These are phyloP conservation scores for Leptopterna dolabrata DNA, from an alignment of 2,888 invertebrate genomes.

Conservation along the genomic window DNA sequence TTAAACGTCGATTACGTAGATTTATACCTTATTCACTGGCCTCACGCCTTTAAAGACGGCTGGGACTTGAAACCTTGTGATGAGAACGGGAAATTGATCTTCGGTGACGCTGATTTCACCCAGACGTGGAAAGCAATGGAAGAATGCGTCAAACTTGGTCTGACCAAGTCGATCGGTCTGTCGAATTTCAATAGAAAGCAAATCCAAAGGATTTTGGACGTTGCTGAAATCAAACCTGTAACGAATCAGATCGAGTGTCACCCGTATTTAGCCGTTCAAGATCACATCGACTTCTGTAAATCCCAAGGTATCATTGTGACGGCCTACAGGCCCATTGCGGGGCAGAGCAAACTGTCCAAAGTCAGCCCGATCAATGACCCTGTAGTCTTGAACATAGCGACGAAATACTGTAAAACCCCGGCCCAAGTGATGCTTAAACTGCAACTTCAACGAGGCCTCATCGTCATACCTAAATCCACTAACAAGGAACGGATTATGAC, in stretches of 20 bases:
- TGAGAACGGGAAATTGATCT: conserved; percentile 72
- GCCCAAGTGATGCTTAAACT: conserved; percentile 79
- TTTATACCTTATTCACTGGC: conserved; percentile 93
- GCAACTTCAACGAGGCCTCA: conserved; percentile 67
- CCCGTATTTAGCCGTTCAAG: conserved; percentile 68
- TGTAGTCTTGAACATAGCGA: conserved; percentile 73
- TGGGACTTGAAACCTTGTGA: conserved; percentile 74
- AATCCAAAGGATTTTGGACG: conserved; percentile 55
- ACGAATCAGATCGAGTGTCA: conserved; percentile 74
- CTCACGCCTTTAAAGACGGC: conserved; percentile 75
- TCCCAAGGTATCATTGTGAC: conserved; percentile 77
- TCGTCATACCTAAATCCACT: conserved; percentile 63
- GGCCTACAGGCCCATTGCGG: conserved; percentile 84
- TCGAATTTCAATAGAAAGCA: conserved; percentile 58
- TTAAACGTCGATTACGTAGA: conserved; percentile 83
- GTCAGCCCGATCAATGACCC: conserved; percentile 67
- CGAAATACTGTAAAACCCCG: conserved; percentile 75
- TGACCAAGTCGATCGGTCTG: conserved; percentile 71
- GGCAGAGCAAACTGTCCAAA: conserved; percentile 66
- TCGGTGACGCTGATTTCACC: conserved; percentile 77
- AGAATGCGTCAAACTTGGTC: conserved; percentile 75
- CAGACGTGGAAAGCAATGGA: conserved; percentile 84
- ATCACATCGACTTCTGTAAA: conserved; percentile 68
- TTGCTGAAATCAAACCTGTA: conserved; percentile 57
- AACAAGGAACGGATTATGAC: conserved; percentile 60